Base-by-base conservation (phyloP, 1,140 invertebrate species). In the Drosophila kepulauana region DNA sequence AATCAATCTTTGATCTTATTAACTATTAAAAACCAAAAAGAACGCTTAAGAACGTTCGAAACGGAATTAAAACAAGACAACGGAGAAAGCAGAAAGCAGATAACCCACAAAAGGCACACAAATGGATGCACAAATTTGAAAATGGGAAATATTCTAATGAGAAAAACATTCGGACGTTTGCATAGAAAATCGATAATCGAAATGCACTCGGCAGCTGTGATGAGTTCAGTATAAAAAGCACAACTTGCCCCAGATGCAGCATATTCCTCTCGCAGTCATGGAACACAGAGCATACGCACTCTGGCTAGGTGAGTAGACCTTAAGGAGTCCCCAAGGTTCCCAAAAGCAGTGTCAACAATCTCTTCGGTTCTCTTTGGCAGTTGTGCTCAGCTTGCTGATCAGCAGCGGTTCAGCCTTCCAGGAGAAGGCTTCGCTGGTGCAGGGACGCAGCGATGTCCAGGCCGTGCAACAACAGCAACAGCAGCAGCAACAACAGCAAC, bases 111-210 rank as follows among this genome's bases (percentile, higher is more conserved):
- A 63, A 7, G 20, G 30, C 30, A 30, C 13, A 8, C 30, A 38
- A 56, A 33, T 51, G 20, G 20, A 25, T 25, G 33, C 33, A 6
- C 33, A 33, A 38, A 38, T 38, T 35, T 48, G 28, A 11, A 25
- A 57, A 43, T 58, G 45, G 45, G 25, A 65, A 74, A 57, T 79
- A 75, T 88, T 89, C 61, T 89, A 88, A 88, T 88, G 84, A 81
- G 81, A 58, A 84, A 89, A 88, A 66, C 41, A 43, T 43, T n/a
- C 11, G 2, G 3, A 41, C 84, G 69, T 69, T 54, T 43, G 66
- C 48, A 66, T 56, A 68, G 46, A 71, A 67, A 49, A 49, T 35
- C 63, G 54, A 52, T 62, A 59, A 65, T 54, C 28, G 49, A 74
- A 75, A 77, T 84, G 81, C 80, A 80, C 45, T 49, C 54, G 49